phyloP scores from a whole-genome alignment of 2,113 vertebrate genomes.

The Protobothrops flavoviridis region DNA sequence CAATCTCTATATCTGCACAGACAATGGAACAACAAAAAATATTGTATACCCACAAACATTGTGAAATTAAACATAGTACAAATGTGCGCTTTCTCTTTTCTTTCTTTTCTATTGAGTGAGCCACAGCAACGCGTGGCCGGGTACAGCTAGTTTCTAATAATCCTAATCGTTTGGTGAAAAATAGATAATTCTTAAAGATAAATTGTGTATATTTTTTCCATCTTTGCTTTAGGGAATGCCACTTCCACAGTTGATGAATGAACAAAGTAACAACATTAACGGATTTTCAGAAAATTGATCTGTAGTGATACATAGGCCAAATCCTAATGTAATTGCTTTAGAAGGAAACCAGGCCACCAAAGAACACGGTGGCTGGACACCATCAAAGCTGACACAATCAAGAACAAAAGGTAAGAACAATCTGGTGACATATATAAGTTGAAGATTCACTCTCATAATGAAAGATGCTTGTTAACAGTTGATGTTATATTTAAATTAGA shows the following conservation, averaged over 20 bases:
- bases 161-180: not conserved
- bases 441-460: not conserved
- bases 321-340: not conserved
- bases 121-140: too few species aligned
- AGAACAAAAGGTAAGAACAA: too few species aligned
- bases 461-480: not conserved
- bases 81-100: too few species aligned
- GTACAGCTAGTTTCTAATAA: too few species aligned
- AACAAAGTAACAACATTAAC: fast-evolving
- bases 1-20: too few species aligned
- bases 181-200: not conserved
- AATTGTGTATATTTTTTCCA: not conserved
- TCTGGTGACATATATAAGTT: not conserved
- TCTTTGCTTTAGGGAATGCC: not conserved
- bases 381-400: too few species aligned
- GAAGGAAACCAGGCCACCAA: too few species aligned
- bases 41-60: too few species aligned
- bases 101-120: too few species aligned
- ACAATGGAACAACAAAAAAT: too few species aligned
- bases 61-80: too few species aligned
- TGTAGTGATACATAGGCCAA: not conserved
- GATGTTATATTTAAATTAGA: not conserved
- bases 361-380: too few species aligned
- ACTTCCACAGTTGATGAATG: fast-evolving
- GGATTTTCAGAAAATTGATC: not conserved